Base-by-base conservation (phyloP, 2,797 vertebrate species). In the Platalea minor region DNA sequence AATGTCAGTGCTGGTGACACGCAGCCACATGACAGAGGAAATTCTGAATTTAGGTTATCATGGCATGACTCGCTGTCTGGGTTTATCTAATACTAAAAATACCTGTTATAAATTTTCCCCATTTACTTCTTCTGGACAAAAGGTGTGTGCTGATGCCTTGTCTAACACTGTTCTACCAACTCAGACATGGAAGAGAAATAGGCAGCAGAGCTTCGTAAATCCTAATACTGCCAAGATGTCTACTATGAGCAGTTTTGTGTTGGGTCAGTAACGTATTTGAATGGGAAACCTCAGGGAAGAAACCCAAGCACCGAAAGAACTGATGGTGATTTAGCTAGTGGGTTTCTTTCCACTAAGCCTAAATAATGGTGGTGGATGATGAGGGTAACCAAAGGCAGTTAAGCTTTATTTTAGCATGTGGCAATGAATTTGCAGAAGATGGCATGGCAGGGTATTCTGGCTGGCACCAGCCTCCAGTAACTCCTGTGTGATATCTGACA, bases 41-140 rank as follows among this genome's bases (percentile, higher is more conserved):
- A 89, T 76, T 92, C 59, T 96, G 79, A 93, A 37, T 68, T 94
- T n/a, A 70, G 60, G 61, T 64, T 80, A 16, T 17, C 4, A 3
- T 43, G 82, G 31, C 6, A 6, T 97, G 96, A 97, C 85, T 96
- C 92, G 96, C 33, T 25, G 24, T 39, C 78, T 91, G 90, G 75
- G 37, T 85, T 95, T 56, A 65, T 39, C 79, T 91, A 48, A 29
- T 20, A 61, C 76, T 86, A 91, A 92, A 94, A 94, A 85, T 76
- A 93, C 82, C 65, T 92, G 54, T 8, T 59, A 39, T 5, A 4
- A 93, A 81, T 56, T 95, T 94, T 67, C 80, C 48, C 68, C 41
- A 1, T 64, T 89, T 74, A 4, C 17, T 61, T 75, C 35, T 88
- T 54, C 26, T 61, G 86, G 64, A 74, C 26, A 21, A 21, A 84